Base-by-base conservation (phyloP, 1,140 invertebrate genomes). In the Nephotettix cincticeps region DNA sequence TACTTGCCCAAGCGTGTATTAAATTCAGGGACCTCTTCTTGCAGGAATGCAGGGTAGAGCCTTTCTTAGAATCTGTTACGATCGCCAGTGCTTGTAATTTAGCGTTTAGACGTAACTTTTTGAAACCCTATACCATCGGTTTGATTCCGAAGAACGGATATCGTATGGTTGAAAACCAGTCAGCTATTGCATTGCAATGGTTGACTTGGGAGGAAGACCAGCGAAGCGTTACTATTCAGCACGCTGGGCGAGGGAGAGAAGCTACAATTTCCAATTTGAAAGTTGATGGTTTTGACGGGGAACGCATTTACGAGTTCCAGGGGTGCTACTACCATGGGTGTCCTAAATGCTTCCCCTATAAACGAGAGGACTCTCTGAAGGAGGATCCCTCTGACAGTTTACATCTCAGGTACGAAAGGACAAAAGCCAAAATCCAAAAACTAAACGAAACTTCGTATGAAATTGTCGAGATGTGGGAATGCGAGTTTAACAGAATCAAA, bases 291-390 rank as follows among this genome's bases (percentile, higher is more conserved):
- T 68, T 66, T 25, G 67, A 40, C 25, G 61, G 30, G 25, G 40
- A 27, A 3, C 11, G 19, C 3, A 32, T 71, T 17, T 71, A 68
- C 64, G 69, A 71, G 64, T 71, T 56, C 69, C n/a, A 71, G 3
- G 69, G 69, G 3, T 71, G 69, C 23, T 71, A 40, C 25, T 71
- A 25, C 29, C 69, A 71, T 40, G 69, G 69, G 1, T 71, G 69
- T 40, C 69, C 61, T 28, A 65, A 64, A 25, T 71, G 69, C 45
- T 71, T 65, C 29, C 69, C n/a, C 3, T 67, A 11, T 25, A 21
- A 67, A 11, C 4, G 69, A 6, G 61, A 70, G 11, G n/a, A 61
- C 28, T 56, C 56, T 28, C 28, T 64, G n/a, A 64, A 64, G 23
- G 11, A 70, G 17, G 45, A 61, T 36, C 17, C 21, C 4, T 28